Percentiles rank a stretch among this genome's conserved stretches.
phyloP scores from a whole-genome alignment of 1,140 invertebrate genomes.

The Paraescarpia echinospica region DNA sequence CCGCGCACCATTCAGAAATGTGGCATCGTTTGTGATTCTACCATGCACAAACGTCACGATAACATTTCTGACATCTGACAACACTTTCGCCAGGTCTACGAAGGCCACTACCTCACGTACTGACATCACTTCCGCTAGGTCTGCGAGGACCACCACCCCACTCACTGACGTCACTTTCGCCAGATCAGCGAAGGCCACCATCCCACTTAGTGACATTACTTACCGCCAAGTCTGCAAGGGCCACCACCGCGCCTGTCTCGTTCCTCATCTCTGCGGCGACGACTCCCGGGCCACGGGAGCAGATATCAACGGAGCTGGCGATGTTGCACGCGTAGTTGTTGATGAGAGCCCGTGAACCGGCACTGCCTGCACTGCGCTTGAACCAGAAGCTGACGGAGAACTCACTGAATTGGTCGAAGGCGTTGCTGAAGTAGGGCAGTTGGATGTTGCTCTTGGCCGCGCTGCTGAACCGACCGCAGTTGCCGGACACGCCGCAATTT shows the following conservation, averaged over 20 bases:
- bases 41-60: no score
- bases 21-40: no score
- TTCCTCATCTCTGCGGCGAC: background rate
- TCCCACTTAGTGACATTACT: background rate
- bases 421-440: background rate
- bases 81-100: no score
- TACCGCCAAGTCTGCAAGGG: background rate
- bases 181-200: background rate
- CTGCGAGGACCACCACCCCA: background rate
- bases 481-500: background rate
- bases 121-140: no score
- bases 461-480: background rate
- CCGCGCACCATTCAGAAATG: no score
- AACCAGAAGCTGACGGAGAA: background rate
- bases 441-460: background rate
- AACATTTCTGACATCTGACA: no score
- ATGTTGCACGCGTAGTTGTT: background rate
- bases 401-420: background rate
- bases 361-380: background rate
- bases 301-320: background rate
- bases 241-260: background rate
- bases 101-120: no score
- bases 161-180: background rate
- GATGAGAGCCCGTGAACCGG: background rate
- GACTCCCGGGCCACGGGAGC: background rate